phyloP scores from a whole-genome alignment of 2,888 invertebrate species.

The Troides helena region DNA sequence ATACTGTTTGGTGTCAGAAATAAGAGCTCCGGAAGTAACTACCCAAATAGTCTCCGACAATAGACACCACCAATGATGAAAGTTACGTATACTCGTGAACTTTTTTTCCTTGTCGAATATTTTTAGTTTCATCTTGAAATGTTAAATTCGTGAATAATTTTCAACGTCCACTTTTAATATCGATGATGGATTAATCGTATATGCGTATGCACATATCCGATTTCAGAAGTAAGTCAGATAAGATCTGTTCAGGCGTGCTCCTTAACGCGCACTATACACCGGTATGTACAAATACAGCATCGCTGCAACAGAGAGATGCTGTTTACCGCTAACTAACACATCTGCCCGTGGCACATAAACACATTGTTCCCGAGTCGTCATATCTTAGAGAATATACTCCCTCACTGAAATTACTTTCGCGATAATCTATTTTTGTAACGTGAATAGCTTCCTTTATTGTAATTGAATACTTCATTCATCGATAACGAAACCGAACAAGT shows the following conservation, averaged over 20 bases:
- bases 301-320: slow-evolving; percentile 4
- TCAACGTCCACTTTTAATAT: too few species aligned
- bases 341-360: slow-evolving; percentile 2
- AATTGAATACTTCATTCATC: slow-evolving; percentile 1
- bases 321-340: slow-evolving; percentile 1
- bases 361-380: slow-evolving; percentile 10
- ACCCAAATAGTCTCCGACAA: too few species aligned
- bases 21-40: too few species aligned
- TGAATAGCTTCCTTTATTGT: slow-evolving; percentile 1
- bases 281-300: neutral
- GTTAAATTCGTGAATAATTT: too few species aligned
- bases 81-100: too few species aligned
- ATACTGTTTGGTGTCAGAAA: too few species aligned
- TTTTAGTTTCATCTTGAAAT: too few species aligned
- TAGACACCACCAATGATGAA: too few species aligned
- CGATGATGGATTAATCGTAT: too few species aligned
- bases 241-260: neutral
- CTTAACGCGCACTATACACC: neutral
- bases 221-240: neutral
- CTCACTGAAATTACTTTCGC: slow-evolving; percentile 9
- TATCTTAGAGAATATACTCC: slow-evolving; percentile 17
- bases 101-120: too few species aligned
- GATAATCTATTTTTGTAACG: slow-evolving; percentile 13
- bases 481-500: neutral
- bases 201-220: neutral